Base-by-base conservation (phyloP, 2,113 vertebrate genomes). In the Sakesphorus luctuosus region DNA sequence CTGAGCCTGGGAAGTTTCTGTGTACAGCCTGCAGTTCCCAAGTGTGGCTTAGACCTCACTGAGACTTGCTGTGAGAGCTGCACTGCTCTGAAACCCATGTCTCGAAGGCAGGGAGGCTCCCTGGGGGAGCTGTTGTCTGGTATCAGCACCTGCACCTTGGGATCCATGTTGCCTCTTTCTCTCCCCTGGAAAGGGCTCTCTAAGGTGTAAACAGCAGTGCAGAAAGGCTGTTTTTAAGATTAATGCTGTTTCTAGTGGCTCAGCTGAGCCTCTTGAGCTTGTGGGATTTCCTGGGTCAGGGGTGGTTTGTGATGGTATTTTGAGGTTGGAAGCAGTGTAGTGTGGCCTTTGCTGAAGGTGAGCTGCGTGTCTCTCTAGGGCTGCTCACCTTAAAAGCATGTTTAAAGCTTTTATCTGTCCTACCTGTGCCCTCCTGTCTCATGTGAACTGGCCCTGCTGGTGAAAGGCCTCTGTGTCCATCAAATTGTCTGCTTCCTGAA, bases 81-180 rank as follows among this genome's bases (percentile, higher is more conserved):
- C 43, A 4, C 43, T 66, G 5, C 83, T 91, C 68, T 1, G 1
- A 55, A 90, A 83, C 10, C 80, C 9, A 4, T 21, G 12, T 75
- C 81, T 66, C 5, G 1, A 49, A 55, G 46, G 26, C 53, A 36
- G 13, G 76, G 78, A 81, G 36, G 47, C 43, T 72, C 47, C 19
- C 0, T 26, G 77, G 49, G 18, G 43, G 47, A 17, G 46, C 46
- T 78, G 46, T 23, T 1, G 3, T 43, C 25, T 69, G 93, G 75
- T 61, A 53, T 61, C 69, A 68, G 35, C 47, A 4, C 19, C 75
- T 10, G 38, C 8, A 3, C 44, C 61, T 79, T 7, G 3, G 71
- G 3, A 21, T 19, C 0, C 0, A 35, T 44, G 52, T 47, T 7
- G 17, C 52, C 74, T 55, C 47, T 59, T 47, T 11, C 47, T 59